A percentile compares a stretch with the other conserved stretches of the same genome.
Evolutionary conservation across 2,888 invertebrate species (phyloP).

Genomic region (Lottia gigantea): DNA sequence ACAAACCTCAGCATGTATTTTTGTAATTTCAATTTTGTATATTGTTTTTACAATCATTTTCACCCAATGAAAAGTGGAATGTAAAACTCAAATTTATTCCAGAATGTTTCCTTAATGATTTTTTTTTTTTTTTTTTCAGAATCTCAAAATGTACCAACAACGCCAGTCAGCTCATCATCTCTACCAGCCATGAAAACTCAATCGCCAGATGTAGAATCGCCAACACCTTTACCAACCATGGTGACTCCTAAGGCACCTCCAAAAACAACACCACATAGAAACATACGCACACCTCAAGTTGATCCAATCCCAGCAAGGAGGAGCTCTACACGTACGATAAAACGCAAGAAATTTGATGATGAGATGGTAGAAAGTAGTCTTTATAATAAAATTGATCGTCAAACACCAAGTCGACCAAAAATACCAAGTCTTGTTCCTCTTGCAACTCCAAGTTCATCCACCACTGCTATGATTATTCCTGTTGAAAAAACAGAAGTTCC

Average conservation of each 20-base stretch:
- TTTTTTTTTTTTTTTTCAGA: too few relatives aligned
- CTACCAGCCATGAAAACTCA: too few relatives aligned
- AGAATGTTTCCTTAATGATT: too few relatives aligned
- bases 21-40: too few relatives aligned
- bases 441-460: slow-evolving; percentile 10
- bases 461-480: slow-evolving; percentile 20
- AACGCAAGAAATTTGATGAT: slow-evolving; percentile 95
- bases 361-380: slow-evolving; percentile 93
- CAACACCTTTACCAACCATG: background rate
- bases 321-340: slow-evolving; percentile 93
- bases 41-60: too few relatives aligned
- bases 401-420: slow-evolving; percentile 18
- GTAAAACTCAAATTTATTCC: too few relatives aligned
- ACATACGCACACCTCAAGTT: background rate
- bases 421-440: slow-evolving; percentile 14
- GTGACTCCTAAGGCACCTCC: background rate
- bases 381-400: slow-evolving; percentile 69
- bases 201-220: background rate
- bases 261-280: background rate
- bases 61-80: too few relatives aligned
- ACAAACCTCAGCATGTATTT: too few relatives aligned
- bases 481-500: slow-evolving; percentile 34
- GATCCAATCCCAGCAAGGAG: slow-evolving; percentile 36
- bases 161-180: too few relatives aligned
- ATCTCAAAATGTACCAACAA: too few relatives aligned